Percentiles rank a stretch among this genome's conserved stretches.
phyloP scores from a whole-genome alignment of 1,140 invertebrate species.

The Aphidius ervi region DNA sequence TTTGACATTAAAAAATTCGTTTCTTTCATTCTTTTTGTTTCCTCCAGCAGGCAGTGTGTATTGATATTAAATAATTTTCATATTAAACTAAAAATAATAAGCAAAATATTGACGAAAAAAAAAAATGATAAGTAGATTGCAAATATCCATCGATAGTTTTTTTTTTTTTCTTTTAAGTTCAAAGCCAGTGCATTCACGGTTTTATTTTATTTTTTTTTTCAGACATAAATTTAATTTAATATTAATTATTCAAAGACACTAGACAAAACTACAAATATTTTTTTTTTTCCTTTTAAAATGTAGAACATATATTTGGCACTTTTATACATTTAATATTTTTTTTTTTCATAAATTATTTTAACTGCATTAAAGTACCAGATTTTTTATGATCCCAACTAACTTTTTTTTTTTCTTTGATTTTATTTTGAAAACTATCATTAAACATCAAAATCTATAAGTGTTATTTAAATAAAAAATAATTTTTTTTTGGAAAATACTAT shows the following conservation, averaged over 20 bases:
- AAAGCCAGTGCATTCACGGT: too few relatives aligned
- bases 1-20: too few relatives aligned
- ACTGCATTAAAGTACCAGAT: neutral
- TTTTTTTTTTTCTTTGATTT: neutral
- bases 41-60: slow-evolving; percentile 6
- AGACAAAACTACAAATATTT: slow-evolving; percentile 7
- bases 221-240: neutral
- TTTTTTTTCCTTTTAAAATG: neutral
- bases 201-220: too few relatives aligned
- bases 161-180: too few relatives aligned
- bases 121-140: neutral
- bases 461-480: neutral
- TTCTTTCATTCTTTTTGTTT: neutral
- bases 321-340: slow-evolving; percentile 3
- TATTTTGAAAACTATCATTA: neutral
- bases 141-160: slow-evolving; percentile 8
- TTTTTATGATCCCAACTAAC: slow-evolving; percentile 1
- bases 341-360: neutral
- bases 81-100: neutral
- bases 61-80: slow-evolving; percentile 9
- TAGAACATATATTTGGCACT: slow-evolving; percentile 9
- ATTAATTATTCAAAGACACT: slow-evolving; percentile 4
- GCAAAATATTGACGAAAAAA: neutral
- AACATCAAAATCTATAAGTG: slow-evolving; percentile 3
- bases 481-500: neutral